Percentiles rank a stretch among this genome's conserved stretches.
phyloP scores from a whole-genome alignment of 2,797 vertebrate genomes.

The Trachops cirrhosus region DNA sequence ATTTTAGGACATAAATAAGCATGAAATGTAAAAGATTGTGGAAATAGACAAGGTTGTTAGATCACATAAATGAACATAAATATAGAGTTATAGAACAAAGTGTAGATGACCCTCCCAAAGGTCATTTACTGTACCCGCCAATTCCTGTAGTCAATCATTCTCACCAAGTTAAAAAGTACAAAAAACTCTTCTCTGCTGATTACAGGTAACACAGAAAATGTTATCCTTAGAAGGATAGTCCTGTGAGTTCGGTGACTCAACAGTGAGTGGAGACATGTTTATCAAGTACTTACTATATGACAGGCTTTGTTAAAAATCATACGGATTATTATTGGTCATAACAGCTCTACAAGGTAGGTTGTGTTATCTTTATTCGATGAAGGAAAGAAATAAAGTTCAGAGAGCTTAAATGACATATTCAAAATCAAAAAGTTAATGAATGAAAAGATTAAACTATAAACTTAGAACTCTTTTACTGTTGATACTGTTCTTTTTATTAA shows the following conservation, averaged over 20 bases:
- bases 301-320: background rate
- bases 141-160: background rate
- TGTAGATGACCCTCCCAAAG: background rate
- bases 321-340: background rate
- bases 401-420: background rate
- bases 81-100: background rate
- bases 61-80: background rate
- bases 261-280: background rate
- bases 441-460: background rate
- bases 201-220: background rate
- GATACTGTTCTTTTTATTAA: background rate
- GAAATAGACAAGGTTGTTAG: background rate
- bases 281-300: background rate
- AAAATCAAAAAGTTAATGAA: background rate
- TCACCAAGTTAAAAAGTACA: background rate
- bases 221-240: background rate
- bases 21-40: background rate
- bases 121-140: background rate
- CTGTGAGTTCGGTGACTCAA: background rate
- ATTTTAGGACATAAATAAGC: constrained; percentile 40
- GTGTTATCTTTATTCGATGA: background rate
- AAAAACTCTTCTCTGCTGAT: background rate
- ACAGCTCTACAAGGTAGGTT: background rate
- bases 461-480: background rate
- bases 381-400: background rate